Base-by-base conservation (phyloP, 2,113 vertebrate genomes). In the Colossoma macropomum region DNA sequence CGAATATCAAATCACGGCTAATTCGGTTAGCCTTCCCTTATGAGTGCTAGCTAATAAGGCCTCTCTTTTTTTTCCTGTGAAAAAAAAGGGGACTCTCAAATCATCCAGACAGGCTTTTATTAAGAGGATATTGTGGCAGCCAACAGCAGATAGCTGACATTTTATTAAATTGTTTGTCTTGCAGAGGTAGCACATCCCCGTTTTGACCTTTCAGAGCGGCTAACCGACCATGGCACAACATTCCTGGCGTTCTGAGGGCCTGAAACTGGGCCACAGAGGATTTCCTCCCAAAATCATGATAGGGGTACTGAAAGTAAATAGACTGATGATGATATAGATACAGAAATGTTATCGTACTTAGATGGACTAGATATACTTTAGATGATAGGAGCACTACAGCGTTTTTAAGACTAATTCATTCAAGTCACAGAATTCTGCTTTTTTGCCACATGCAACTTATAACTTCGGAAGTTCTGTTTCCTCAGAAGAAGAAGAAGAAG, bases 141-240 rank as follows among this genome's bases (percentile, higher is more conserved):
- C 68, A 41, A 60, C 45, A 50, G 80, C 77, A 85, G 59, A 85
- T 80, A 52, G 10, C 77, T 87, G 80, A 62, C 80, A 77, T 83
- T 86, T 86, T 82, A 83, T 87, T 85, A 82, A 80, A 82, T 63
- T 48, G 75, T 75, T 78, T 56, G 76, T 63, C 72, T 83, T 59
- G 45, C 63, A 16, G 50, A 83, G 68, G 52, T 77, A 77, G 75
- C 23, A 23, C 59, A 68, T 80, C 80, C 74, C 59, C 54, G 45
- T 68, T 60, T 48, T 85, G 86, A 83, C 83, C 86, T 85, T 85
- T 85, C 28, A 13, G 25, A 28, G 11, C 25, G 1, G 72, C 50
- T 66, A 66, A 76, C 28, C 41, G 74, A 68, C 32, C 82, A 4
- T 17, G 15, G 27, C 52, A 52, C 52, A 5, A 65, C 30, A n/a